phyloP scores from a whole-genome alignment of 1,140 invertebrate genomes.

The Sesamia nonagrioides region DNA sequence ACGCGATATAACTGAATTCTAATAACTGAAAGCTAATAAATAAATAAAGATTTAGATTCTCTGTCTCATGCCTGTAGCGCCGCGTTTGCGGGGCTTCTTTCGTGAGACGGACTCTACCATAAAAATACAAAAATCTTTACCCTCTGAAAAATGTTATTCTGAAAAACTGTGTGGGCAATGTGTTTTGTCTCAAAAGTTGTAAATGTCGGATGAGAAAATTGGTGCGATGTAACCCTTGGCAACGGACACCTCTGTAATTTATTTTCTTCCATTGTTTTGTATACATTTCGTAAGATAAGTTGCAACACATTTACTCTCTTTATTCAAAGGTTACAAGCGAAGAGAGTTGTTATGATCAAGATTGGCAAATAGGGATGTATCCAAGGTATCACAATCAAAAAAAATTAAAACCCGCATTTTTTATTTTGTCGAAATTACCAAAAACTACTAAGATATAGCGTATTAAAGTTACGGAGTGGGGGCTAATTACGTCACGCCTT shows the following conservation, averaged over 20 bases:
- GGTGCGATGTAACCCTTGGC: slow-evolving; percentile 20
- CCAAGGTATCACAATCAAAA: too few species aligned
- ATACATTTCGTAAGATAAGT: slow-evolving; percentile 16
- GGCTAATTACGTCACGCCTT: too few species aligned
- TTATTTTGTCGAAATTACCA: too few species aligned
- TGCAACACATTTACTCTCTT: slow-evolving; percentile 5
- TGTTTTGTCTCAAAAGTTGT: slow-evolving; percentile 32
- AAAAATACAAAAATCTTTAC: not conserved
- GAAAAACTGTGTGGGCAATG: not conserved
- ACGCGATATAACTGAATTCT: too few species aligned
- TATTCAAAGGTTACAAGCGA: slow-evolving; percentile 4
- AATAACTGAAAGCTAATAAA: too few species aligned
- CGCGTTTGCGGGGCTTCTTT: too few species aligned
- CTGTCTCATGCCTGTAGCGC: too few species aligned
- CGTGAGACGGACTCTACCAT: too few species aligned
- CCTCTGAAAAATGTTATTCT: not conserved
- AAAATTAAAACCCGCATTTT: too few species aligned
- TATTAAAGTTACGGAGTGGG: too few species aligned
- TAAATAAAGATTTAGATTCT: too few species aligned
- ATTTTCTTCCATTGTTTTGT: not conserved
- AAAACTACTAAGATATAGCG: too few species aligned
- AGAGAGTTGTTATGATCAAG: not conserved
- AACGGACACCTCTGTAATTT: slow-evolving; percentile 16
- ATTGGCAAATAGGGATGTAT: not conserved
- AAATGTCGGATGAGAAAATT: slow-evolving; percentile 18